These are phyloP conservation scores for Dusona sp. DNA, from an alignment of 2,888 invertebrate species.

Conservation along the genomic window DNA sequence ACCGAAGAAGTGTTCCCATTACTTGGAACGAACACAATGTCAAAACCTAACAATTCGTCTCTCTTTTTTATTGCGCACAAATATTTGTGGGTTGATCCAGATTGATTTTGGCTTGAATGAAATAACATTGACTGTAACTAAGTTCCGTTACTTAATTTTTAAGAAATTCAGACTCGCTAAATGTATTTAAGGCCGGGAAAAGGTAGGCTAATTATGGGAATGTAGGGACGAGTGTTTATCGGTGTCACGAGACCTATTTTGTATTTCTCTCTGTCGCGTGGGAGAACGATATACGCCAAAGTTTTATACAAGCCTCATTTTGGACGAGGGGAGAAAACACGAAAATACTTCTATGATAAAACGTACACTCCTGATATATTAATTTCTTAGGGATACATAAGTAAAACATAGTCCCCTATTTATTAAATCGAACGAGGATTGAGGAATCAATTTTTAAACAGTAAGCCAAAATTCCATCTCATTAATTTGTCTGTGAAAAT, in stretches of 20 bases:
- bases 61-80: background rate
- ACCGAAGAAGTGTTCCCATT: too few species aligned
- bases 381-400: background rate
- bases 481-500: background rate
- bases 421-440: background rate
- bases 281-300: slow-evolving; percentile 26
- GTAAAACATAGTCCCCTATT: background rate
- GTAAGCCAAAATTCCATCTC: background rate
- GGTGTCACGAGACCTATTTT: slow-evolving; percentile 45
- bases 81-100: background rate
- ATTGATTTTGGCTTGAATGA: background rate
- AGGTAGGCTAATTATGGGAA: background rate
- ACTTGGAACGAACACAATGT: background rate
- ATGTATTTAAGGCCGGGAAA: background rate
- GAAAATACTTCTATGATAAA: slow-evolving; percentile 41
- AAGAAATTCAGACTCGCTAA: background rate
- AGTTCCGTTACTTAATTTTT: background rate
- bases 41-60: background rate
- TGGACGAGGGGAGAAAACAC: slow-evolving; percentile 46
- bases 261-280: slow-evolving; percentile 19
- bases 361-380: background rate
- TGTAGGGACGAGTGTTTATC: slow-evolving; percentile 51
- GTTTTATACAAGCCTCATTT: slow-evolving; percentile 25
- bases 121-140: background rate
- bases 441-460: background rate